phyloP scores from a whole-genome alignment of 2,888 invertebrate genomes.

The Tigriopus californicus region DNA sequence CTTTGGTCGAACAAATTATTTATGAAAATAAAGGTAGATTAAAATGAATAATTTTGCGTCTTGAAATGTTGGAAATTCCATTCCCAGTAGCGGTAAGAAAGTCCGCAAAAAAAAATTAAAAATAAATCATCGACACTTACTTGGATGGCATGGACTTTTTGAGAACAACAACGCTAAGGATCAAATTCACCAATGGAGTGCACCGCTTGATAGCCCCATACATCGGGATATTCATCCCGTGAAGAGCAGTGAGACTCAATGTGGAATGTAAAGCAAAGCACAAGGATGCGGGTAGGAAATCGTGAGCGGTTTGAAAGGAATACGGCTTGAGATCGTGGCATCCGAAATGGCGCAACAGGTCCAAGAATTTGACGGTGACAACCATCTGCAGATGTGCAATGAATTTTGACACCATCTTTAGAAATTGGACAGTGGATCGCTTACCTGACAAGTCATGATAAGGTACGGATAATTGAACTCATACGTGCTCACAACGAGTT shows the following conservation, averaged over 20 bases:
- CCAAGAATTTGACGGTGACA: conserved; percentile 18
- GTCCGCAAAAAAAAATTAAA: too few species aligned
- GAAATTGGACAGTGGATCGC: too few species aligned
- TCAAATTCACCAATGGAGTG: conserved; percentile 28
- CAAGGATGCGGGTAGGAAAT: conserved; percentile 30
- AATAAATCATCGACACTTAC: too few species aligned
- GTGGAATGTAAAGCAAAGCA: conserved; percentile 32
- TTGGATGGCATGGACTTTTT: conserved; percentile 25
- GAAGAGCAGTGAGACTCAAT: conserved; percentile 30
- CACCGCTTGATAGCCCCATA: conserved; percentile 34
- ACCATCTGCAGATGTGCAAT: too few species aligned
- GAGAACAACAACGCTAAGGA: conserved; percentile 27
- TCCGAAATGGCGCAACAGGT: conserved; percentile 15
- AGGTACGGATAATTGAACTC: conserved; percentile 33
- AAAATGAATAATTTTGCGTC: too few species aligned
- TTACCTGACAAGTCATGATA: conserved; percentile 31
- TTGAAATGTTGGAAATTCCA: too few species aligned
- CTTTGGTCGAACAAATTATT: too few species aligned
- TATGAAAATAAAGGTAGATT: too few species aligned
- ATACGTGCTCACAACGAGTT: conserved; percentile 27
- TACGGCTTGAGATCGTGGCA: conserved; percentile 26
- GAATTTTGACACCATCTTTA: too few species aligned
- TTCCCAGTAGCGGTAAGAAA: too few species aligned
- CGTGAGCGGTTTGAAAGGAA: conserved; percentile 23
- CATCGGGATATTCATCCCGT: conserved; percentile 35